Conservation (phyloP, 2,888 invertebrate genomes). For the Thelaira solivaga region DNA sequence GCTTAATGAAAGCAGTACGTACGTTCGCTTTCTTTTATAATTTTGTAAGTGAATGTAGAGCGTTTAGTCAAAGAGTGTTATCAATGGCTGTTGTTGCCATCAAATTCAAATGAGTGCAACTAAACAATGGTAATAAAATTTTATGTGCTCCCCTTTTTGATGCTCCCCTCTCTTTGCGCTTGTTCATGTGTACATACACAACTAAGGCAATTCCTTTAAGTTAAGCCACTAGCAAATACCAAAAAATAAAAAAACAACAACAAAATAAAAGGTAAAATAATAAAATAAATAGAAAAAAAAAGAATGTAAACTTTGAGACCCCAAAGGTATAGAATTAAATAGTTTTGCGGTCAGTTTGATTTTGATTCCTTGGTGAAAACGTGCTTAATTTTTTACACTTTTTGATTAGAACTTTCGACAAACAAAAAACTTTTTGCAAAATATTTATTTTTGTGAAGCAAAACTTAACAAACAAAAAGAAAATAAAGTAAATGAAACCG, state of each 20-base stretch:
- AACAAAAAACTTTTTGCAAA: slow-evolving; percentile 16
- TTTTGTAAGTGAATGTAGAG: slow-evolving; percentile 1
- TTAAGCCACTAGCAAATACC: slow-evolving; percentile 35
- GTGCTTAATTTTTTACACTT: slow-evolving; percentile 51
- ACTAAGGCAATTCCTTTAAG: slow-evolving; percentile 36
- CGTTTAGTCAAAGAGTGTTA: slow-evolving; percentile 12
- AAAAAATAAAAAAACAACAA: slow-evolving; percentile 27
- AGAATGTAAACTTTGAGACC: slow-evolving; percentile 51
- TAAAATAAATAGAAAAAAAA: background rate
- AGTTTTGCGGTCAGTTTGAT: slow-evolving; percentile 73
- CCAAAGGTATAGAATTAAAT: slow-evolving; percentile 70
- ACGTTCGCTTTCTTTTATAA: too few relatives aligned
- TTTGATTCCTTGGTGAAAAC: slow-evolving; percentile 61
- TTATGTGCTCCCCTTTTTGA: background rate
- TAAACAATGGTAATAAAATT: slow-evolving; percentile 50
- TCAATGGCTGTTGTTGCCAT: slow-evolving; percentile 35
- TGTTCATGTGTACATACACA: background rate
- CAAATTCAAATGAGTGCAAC: slow-evolving; percentile 57
- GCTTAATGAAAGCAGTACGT: background rate
- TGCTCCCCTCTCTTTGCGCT: background rate
- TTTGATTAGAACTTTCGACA: slow-evolving; percentile 39
- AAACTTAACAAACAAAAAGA: background rate
- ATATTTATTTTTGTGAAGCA: slow-evolving; percentile 4
- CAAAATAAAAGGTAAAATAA: slow-evolving; percentile 11
- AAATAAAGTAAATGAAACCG: background rate